These are phyloP conservation scores for Falco biarmicus DNA, from an alignment of 2,797 vertebrate species.

Conservation along the genomic window DNA sequence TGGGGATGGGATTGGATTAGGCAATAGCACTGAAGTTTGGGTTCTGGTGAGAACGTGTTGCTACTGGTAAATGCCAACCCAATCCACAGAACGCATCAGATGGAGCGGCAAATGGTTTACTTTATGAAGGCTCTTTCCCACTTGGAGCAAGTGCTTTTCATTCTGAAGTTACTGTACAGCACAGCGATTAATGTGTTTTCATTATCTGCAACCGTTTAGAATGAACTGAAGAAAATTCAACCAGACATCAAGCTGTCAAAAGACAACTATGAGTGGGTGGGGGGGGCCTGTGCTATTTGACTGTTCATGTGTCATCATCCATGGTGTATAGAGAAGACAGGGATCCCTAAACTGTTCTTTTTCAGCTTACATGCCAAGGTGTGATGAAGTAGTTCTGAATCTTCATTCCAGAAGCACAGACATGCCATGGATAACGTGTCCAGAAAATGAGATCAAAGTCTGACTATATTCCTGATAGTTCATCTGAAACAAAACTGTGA, in stretches of 20 bases:
- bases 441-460: neutral
- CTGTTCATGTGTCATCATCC: fast-evolving
- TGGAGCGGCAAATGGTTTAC: neutral
- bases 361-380: neutral
- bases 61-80: neutral
- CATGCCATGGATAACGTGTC: neutral
- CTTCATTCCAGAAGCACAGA: neutral
- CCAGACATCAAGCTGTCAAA: neutral
- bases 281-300: neutral
- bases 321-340: neutral
- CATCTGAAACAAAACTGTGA: neutral
- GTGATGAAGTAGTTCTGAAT: neutral
- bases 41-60: neutral
- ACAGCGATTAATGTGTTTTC: neutral
- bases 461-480: neutral
- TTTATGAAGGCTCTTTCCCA: neutral
- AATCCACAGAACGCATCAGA: neutral
- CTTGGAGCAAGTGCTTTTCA: neutral
- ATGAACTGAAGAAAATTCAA: neutral
- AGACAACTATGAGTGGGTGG: neutral
- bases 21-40: neutral
- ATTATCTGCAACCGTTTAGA: neutral
- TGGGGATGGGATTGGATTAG: neutral
- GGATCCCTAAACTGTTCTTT: neutral
- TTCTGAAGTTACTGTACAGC: neutral